Conservation (phyloP, 2,113 vertebrate species). For the Xenopus borealis region DNA sequence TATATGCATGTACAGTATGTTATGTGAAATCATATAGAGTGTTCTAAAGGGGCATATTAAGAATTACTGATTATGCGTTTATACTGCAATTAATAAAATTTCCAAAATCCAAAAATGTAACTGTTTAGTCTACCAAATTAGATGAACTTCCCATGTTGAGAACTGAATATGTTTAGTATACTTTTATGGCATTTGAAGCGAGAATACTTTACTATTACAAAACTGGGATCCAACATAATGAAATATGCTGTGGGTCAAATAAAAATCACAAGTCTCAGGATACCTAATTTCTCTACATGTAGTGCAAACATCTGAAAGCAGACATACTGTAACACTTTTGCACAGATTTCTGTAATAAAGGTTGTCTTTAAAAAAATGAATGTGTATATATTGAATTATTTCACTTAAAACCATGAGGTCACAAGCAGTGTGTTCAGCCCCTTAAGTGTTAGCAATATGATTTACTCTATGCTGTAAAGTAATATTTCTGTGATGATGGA, state of each 20-base stretch:
- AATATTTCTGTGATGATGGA: conserved; percentile 12
- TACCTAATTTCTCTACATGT: conserved; percentile 15
- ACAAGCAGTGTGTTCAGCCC: conserved; percentile 23
- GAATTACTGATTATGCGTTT: no score
- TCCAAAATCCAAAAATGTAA: no score
- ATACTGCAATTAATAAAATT: no score
- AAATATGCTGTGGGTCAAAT: neutral
- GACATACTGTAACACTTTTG: conserved; percentile 25
- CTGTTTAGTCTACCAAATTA: no score
- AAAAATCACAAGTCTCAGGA: conserved; percentile 4
- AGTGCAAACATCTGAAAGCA: conserved; percentile 15
- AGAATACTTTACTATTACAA: neutral
- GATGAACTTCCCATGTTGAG: no score
- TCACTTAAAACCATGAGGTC: conserved; percentile 30
- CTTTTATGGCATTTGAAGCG: no score
- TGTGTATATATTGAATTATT: conserved; percentile 22
- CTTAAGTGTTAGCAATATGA: conserved; percentile 23
- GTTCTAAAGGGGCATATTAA: no score
- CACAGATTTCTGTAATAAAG: conserved; percentile 8
- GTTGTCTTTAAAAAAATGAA: conserved; percentile 18
- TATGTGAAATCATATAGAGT: no score
- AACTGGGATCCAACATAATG: neutral
- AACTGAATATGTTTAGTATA: no score
- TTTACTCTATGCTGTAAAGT: neutral
- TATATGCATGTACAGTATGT: no score